Evolutionary conservation across 2,888 invertebrate species (phyloP).

Genomic region (Pristionchus entomophagus): DNA sequence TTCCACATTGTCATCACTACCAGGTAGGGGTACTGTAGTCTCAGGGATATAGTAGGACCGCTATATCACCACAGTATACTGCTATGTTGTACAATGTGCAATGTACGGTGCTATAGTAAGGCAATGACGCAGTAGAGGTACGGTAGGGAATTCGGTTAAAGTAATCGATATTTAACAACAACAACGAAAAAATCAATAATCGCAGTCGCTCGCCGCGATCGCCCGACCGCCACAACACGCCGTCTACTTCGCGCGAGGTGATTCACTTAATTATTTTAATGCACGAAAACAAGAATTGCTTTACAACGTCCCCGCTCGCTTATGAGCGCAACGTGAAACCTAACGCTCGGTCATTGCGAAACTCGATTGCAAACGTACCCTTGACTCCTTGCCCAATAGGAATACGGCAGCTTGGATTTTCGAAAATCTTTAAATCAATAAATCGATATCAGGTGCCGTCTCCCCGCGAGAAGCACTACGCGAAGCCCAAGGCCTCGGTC

Average conservation of each 20-base stretch:
- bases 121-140: background rate
- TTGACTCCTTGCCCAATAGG: no score
- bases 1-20: no score
- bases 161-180: no score
- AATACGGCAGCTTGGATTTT: no score
- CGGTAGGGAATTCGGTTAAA: background rate
- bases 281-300: background rate
- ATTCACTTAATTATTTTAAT: background rate
- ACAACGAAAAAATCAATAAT: conserved; percentile 14
- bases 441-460: background rate
- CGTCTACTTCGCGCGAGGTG: conserved; percentile 39
- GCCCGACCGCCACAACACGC: conserved; percentile 41
- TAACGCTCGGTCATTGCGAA: no score
- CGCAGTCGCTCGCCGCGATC: conserved; percentile 31
- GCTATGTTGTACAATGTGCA: no score
- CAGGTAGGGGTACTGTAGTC: background rate
- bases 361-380: no score
- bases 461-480: conserved; percentile 43
- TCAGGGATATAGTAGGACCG: no score
- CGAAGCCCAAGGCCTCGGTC: conserved; percentile 54
- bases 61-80: no score
- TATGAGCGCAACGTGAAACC: no score
- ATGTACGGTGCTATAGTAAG: background rate
- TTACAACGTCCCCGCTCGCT: no score
- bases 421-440: background rate